phyloP scores from a whole-genome alignment of 2,888 invertebrate species.

The Himalopsyche japonica region DNA sequence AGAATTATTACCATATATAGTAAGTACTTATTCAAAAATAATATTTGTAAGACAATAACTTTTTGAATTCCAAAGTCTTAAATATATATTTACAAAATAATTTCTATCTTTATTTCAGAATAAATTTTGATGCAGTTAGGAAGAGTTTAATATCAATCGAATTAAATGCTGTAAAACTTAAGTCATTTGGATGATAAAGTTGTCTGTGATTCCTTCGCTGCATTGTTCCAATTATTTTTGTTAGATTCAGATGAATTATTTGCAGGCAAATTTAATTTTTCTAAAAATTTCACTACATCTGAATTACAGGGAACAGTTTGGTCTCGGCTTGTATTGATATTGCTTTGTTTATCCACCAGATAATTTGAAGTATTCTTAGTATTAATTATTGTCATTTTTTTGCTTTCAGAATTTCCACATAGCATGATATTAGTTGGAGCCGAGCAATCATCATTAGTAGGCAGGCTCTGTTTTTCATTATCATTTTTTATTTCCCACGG shows the following conservation, averaged over 20 bases:
- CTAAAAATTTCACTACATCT: neutral
- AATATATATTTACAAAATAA: neutral
- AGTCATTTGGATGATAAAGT: neutral
- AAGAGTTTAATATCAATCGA: neutral
- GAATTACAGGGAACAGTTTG: neutral
- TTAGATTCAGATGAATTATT: neutral
- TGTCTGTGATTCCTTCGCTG: neutral
- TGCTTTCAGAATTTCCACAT: neutral
- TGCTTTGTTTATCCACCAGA: neutral
- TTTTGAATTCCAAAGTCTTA: neutral
- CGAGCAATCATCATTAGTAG: neutral
- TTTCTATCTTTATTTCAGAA: neutral
- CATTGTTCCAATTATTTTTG: neutral
- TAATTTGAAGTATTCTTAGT: neutral
- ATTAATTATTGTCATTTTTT: neutral
- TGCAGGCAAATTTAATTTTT: neutral
- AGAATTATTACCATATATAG: too few relatives aligned
- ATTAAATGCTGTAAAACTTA: neutral
- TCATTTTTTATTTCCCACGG: neutral
- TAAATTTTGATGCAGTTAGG: neutral
- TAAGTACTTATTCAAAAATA: neutral
- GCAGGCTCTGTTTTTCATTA: neutral
- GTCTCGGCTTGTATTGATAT: neutral
- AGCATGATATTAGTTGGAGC: neutral
- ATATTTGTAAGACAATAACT: neutral